These are phyloP conservation scores for Drosophila macrothrix DNA, from an alignment of 2,888 invertebrate species.

Conservation along the genomic window DNA sequence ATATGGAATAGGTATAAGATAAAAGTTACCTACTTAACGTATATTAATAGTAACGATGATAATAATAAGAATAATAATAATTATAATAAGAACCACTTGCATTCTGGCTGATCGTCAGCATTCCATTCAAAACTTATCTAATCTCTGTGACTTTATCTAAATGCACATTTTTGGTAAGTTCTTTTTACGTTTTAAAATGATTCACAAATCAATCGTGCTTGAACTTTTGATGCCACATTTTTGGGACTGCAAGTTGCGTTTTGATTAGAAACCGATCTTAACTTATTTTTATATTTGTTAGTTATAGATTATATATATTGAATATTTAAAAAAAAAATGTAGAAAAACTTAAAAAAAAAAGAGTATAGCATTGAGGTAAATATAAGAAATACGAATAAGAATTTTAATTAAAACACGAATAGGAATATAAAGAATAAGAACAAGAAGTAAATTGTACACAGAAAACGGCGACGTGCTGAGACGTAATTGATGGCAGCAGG, in stretches of 20 bases:
- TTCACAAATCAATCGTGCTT: not conserved
- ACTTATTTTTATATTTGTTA: not conserved
- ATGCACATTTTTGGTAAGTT: constrained; percentile 7
- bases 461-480: constrained; percentile 35
- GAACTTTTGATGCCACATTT: not conserved
- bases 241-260: not conserved
- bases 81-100: not conserved
- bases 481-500: constrained; percentile 70
- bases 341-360: constrained; percentile 8
- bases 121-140: constrained; percentile 1
- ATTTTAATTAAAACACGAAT: constrained; percentile 15
- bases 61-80: not conserved
- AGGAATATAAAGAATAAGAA: constrained; percentile 2
- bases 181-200: not conserved
- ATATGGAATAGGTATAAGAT: not conserved
- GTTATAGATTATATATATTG: not conserved
- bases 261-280: not conserved
- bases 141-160: constrained; percentile 9
- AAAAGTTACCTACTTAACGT: not conserved
- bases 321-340: not conserved
- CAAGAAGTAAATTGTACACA: constrained; percentile 17
- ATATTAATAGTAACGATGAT: not conserved
- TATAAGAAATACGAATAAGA: constrained; percentile 3
- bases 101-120: not conserved
- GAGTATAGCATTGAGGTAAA: constrained; percentile 36